Conservation (phyloP, 2,797 vertebrate genomes). For the Crenichthys baileyi region DNA sequence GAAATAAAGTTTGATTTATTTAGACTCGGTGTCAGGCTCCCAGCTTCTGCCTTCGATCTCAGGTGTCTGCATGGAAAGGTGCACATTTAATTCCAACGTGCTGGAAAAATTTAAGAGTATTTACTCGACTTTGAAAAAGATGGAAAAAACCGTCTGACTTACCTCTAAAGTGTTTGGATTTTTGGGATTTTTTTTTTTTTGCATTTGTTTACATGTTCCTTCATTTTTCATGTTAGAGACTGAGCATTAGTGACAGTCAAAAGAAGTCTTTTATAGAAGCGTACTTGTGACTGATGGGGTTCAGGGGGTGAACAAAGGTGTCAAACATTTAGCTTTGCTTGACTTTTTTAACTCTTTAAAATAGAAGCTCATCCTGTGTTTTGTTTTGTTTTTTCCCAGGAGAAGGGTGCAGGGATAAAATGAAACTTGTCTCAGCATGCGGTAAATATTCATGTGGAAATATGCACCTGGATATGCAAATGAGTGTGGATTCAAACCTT, state of each 20-base stretch:
- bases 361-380: slow-evolving; percentile 66
- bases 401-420: slow-evolving; percentile 64
- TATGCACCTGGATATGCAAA: slow-evolving; percentile 39
- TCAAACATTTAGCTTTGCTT: slow-evolving; percentile 58
- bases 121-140: slow-evolving; percentile 54
- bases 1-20: slow-evolving; percentile 76
- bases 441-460: slow-evolving; percentile 69
- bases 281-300: slow-evolving; percentile 55
- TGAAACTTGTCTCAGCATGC: slow-evolving; percentile 75
- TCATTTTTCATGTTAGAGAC: slow-evolving; percentile 15
- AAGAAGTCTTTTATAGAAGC: slow-evolving; percentile 56
- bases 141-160: slow-evolving; percentile 29
- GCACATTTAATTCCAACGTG: slow-evolving; percentile 55
- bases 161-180: slow-evolving; percentile 31
- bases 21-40: slow-evolving; percentile 54
- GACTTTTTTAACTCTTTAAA: slow-evolving; percentile 53
- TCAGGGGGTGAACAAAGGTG: slow-evolving; percentile 59
- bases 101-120: slow-evolving; percentile 62
- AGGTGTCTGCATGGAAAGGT: slow-evolving; percentile 54
- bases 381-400: slow-evolving; percentile 54
- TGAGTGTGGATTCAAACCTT: slow-evolving; percentile 23
- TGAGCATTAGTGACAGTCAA: slow-evolving; percentile 64
- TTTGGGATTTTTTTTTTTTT: slow-evolving; percentile 12
- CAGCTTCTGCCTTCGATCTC: slow-evolving; percentile 50
- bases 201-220: slow-evolving; percentile 13